Base-by-base conservation (phyloP, 2,797 vertebrate species). In the Poecilia gillii region DNA sequence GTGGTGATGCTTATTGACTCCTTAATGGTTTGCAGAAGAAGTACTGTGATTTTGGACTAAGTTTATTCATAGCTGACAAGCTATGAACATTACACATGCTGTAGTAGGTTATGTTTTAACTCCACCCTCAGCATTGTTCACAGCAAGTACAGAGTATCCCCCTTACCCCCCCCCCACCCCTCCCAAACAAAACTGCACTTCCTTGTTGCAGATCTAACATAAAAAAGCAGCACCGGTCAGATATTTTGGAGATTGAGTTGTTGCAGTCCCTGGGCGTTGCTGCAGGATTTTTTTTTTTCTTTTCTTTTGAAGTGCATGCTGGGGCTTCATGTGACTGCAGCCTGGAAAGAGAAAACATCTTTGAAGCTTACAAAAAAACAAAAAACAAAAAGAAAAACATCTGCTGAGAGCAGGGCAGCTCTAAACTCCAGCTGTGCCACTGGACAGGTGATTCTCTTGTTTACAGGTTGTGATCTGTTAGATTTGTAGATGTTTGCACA, bases 221-320 rank as follows among this genome's bases (percentile, higher is more conserved):
- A 57, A 86, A 75, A 84, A 87, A 87, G 90, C 82, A 90, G 88
- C 85, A 79, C 81, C 78, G 85, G 84, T 87, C 91, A 89, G 88
- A 92, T 89, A 88, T 90, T 82, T 87, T 87, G 88, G 90, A 91
- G 87, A 89, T 72, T 87, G 86, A 85, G 81, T 91, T 90, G 79
- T 89, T 91, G 92, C 92, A 62, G 85, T 93, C 92, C 86, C 92
- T 91, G 93, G 94, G 93, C 93, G 93, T 95, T 95, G 93, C 94
- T 95, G 94, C 93, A 89, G 91, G 92, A 91, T 93, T 92, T 87
- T 87, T 91, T 84, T 76, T 13, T 31, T 57, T 25, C 41, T 28
- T 39, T 55, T 28, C n/a, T 62, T 62, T 33, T 62, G 59, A 84
- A 88, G 81, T 4, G 25, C 84, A 89, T 78, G 33, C 76, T 79